phyloP scores from a whole-genome alignment of 2,888 invertebrate species.

The Xestoiulus laeticollis region DNA sequence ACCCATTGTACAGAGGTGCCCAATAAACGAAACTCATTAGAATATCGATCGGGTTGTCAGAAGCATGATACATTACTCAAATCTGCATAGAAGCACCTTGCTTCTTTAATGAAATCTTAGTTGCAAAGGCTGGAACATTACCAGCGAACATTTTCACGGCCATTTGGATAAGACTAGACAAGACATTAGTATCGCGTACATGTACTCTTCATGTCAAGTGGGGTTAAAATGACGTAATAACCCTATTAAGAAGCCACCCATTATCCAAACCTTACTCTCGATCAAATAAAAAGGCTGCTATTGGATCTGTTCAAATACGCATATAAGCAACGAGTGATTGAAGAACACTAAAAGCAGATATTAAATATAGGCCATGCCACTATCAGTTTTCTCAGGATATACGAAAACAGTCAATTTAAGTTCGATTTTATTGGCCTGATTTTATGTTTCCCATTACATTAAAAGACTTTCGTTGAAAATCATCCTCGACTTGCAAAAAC shows the following conservation, averaged over 20 bases:
- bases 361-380: neutral
- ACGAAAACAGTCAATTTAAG: neutral
- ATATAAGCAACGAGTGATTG: neutral
- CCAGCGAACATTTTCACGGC: neutral
- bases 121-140: neutral
- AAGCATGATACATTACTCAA: neutral
- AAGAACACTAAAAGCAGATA: neutral
- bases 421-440: neutral
- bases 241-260: neutral
- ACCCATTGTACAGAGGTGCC: neutral
- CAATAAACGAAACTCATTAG: neutral
- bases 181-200: neutral
- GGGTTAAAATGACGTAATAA: slow-evolving; percentile 3
- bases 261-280: neutral
- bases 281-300: neutral
- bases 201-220: neutral
- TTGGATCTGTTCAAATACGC: neutral
- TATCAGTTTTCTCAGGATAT: neutral
- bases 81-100: slow-evolving; percentile 9
- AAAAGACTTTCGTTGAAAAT: neutral
- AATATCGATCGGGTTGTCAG: neutral
- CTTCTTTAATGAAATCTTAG: neutral
- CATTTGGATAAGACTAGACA: neutral
- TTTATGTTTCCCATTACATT: neutral
- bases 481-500: neutral